Conservation (phyloP, 1,140 invertebrate species). For the Euura saliciscinereae region DNA sequence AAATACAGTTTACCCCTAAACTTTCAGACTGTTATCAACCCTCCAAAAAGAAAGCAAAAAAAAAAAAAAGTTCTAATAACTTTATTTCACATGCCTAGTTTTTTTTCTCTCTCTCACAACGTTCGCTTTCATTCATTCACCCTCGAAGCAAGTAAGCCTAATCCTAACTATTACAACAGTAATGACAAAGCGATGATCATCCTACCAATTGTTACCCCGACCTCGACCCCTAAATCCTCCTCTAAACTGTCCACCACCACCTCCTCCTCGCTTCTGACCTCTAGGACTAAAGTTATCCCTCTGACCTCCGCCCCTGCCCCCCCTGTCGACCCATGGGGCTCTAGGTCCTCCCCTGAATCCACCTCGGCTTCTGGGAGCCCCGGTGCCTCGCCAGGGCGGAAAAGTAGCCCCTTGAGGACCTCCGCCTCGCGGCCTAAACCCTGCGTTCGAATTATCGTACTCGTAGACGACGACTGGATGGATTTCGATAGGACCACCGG, state of each 20-base stretch:
- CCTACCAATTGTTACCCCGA: slow-evolving; percentile 26
- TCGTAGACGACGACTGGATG: slow-evolving; percentile 35
- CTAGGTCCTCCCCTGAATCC: slow-evolving; percentile 47
- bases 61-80: neutral
- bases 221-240: slow-evolving; percentile 45
- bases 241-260: slow-evolving; percentile 38
- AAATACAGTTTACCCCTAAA: neutral
- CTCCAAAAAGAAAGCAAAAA: neutral
- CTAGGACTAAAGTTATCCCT: slow-evolving; percentile 38
- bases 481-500: slow-evolving; percentile 23
- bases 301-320: slow-evolving; percentile 31
- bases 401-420: slow-evolving; percentile 21
- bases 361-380: slow-evolving; percentile 30
- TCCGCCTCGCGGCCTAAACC: slow-evolving; percentile 38
- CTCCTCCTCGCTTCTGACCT: slow-evolving; percentile 45
- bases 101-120: too few relatives aligned
- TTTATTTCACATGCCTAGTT: too few relatives aligned
- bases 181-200: neutral
- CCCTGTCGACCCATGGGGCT: slow-evolving; percentile 50
- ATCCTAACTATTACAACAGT: too few relatives aligned
- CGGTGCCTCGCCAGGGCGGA: slow-evolving; percentile 38
- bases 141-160: too few relatives aligned
- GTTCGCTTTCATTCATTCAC: too few relatives aligned
- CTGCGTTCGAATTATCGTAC: slow-evolving; percentile 35
- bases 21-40: too few relatives aligned